phyloP scores from a whole-genome alignment of 1,140 invertebrate genomes.

The Meteorus sp. region DNA sequence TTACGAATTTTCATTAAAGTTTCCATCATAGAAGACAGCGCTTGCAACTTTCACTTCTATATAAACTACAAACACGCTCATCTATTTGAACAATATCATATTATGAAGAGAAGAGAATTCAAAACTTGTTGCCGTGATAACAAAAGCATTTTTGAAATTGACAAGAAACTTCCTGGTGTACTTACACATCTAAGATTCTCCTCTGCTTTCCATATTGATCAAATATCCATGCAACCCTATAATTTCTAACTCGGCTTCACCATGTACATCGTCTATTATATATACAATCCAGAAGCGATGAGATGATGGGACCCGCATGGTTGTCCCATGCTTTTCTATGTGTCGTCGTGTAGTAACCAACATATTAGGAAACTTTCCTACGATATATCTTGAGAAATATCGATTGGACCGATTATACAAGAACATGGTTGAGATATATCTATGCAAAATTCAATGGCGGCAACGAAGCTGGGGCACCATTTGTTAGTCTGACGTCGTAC shows the following conservation, averaged over 20 bases:
- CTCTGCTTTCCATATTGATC: not conserved
- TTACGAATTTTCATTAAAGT: slow-evolving; percentile 42
- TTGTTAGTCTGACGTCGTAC: slow-evolving; percentile 8
- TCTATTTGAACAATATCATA: not conserved
- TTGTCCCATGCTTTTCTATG: slow-evolving; percentile 2
- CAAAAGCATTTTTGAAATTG: slow-evolving; percentile 5
- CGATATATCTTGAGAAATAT: slow-evolving; percentile 31
- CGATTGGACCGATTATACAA: slow-evolving; percentile 26
- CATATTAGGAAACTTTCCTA: slow-evolving; percentile 35
- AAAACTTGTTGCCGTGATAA: not conserved
- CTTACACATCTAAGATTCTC: not conserved
- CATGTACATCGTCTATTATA: not conserved
- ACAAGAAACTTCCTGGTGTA: not conserved
- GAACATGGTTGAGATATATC: not conserved
- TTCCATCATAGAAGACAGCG: slow-evolving; percentile 34
- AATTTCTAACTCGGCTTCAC: not conserved
- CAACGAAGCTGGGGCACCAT: slow-evolving; percentile 20
- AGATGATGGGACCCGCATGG: slow-evolving; percentile 5
- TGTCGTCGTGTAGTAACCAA: slow-evolving; percentile 15
- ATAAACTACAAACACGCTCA: slow-evolving; percentile 15
- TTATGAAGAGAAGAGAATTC: too few relatives aligned
- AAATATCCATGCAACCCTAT: not conserved
- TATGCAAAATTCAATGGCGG: slow-evolving; percentile 16
- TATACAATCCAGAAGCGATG: too few relatives aligned
- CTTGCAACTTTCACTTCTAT: slow-evolving; percentile 3